phyloP scores from a whole-genome alignment of 1,140 invertebrate genomes.

The Euura saliciscinereae region DNA sequence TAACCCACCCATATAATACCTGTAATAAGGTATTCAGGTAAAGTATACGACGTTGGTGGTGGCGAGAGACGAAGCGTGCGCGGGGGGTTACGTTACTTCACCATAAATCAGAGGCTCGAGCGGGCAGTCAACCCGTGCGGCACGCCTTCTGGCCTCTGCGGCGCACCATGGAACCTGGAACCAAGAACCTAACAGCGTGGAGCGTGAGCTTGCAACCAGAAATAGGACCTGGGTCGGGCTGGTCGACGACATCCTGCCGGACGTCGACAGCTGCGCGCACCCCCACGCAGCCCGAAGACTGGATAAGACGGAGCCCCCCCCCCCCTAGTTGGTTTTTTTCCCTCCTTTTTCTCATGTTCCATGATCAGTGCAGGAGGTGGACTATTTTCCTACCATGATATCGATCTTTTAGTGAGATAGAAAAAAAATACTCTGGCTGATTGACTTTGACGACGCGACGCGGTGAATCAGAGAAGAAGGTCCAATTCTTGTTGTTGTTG shows the following conservation, averaged over 20 bases:
- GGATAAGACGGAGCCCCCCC: background rate
- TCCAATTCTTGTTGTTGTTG: no score
- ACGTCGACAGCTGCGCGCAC: background rate
- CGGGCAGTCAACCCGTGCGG: constrained; percentile 1
- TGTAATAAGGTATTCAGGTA: background rate
- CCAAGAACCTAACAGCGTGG: no score
- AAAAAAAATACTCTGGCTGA: no score
- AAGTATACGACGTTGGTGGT: background rate
- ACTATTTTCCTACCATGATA: background rate
- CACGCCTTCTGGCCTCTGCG: background rate
- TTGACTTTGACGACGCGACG: no score
- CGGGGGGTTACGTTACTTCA: background rate
- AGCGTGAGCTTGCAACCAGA: no score
- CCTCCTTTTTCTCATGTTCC: no score
- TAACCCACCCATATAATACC: background rate
- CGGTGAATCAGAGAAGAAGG: no score
- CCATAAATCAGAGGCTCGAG: constrained; percentile 2
- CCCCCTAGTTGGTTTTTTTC: background rate
- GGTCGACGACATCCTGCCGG: background rate
- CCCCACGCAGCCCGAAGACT: background rate
- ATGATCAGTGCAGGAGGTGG: background rate
- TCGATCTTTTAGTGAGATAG: background rate
- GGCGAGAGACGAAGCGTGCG: no score
- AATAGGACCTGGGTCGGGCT: background rate
- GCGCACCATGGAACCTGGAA: no score